Evolutionary conservation across 2,797 vertebrate genomes (phyloP), one percentile per base, ranked within the genome.

Genomic region (Mus minutoides): DNA sequence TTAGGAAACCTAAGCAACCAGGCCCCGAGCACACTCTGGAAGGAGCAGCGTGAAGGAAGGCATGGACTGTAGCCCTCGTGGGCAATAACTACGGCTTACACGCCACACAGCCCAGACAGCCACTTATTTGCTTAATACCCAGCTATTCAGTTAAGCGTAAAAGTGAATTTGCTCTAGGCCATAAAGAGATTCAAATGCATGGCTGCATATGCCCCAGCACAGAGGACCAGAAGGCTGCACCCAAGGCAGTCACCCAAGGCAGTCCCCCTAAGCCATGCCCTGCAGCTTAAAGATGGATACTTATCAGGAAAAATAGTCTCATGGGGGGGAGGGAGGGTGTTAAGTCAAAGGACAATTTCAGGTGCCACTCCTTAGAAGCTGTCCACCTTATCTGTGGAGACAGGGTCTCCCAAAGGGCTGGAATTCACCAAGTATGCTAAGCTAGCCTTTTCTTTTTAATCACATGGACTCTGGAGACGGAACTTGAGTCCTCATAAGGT

Each of bases 11-110:
- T 3, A 89, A 62, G 49, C 22, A 31, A 24, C 29, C n/a, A 62
- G 77, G 78, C 34, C 60, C n/a, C 14, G 49, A 0, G 22, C 1
- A 3, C 26, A 43, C 37, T 16, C 26, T 7, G n/a, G 52, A 88
- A 73, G 71, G n/a, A 17, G 62, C 17, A n/a, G 17, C 6, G 31
- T 43, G 56, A 78, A 82, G 8, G 14, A 21, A 37, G 6, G 24
- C 2, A 3, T 0, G 34, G 64, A 29, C 19, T 5, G 8, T 3
- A 58, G 64, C 21, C 46, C 43, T 17, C 3, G 0, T 0, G 29
- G 58, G 40, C 8, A 3, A 11, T 24, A 37, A 83, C 22, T 56
- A 34, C 0, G 0, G 71, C 31, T 84, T 3, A 83, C 5, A n/a
- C 34, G 34, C 26, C 54, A 56, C 13, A 49, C 75, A 1, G 24